These are phyloP conservation scores for Nansenia antarctica DNA, from an alignment of 2,113 vertebrate genomes.

Conservation along the genomic window DNA sequence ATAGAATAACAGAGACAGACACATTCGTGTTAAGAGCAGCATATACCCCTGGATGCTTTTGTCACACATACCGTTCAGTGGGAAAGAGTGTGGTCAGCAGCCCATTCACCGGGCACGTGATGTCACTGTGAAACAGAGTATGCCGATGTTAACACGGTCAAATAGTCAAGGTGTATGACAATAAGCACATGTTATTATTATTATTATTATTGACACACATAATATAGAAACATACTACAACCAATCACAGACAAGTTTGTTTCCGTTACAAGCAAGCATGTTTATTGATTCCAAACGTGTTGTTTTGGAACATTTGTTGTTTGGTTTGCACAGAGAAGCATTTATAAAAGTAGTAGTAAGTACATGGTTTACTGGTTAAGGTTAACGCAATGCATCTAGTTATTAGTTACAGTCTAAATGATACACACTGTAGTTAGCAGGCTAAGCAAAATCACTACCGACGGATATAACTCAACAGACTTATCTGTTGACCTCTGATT, in stretches of 20 bases:
- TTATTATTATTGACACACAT: too few species aligned
- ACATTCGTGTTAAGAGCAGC: not conserved
- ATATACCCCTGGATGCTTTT: not conserved
- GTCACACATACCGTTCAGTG: conserved; percentile 44
- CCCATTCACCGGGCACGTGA: conserved; percentile 29
- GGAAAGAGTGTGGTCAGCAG: conserved; percentile 31
- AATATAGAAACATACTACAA: too few species aligned
- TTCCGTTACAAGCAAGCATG: not conserved
- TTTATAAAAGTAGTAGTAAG: not conserved
- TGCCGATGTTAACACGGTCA: not conserved
- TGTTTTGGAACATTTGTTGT: not conserved
- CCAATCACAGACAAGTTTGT: too few species aligned
- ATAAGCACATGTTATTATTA: too few species aligned
- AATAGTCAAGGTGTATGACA: not conserved
- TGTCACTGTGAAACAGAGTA: conserved; percentile 1
- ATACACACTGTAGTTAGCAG: not conserved
- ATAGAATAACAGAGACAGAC: not conserved
- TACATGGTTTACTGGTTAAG: not conserved
- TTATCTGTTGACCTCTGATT: not conserved
- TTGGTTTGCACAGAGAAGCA: not conserved
- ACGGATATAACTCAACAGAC: not conserved
- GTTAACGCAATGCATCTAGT: not conserved
- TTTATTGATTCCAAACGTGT: not conserved
- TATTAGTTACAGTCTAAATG: not conserved
- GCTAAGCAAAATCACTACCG: not conserved